Percentiles rank a stretch among this genome's conserved stretches.
phyloP scores from a whole-genome alignment of 1,140 invertebrate genomes.

The Bombus waltoni region DNA sequence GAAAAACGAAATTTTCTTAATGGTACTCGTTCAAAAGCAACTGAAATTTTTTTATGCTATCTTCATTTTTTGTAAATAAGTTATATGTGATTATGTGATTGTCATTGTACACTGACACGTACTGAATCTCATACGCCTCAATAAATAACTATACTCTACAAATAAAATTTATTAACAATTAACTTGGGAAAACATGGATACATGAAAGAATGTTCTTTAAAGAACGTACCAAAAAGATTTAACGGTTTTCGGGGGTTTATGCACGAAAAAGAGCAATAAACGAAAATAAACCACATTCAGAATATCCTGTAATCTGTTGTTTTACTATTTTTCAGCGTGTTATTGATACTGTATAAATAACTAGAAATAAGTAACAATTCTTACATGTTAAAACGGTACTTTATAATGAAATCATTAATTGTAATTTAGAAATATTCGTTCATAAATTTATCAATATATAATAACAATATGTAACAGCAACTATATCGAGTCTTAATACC shows the following conservation, averaged over 20 bases:
- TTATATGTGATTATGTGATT: conserved; percentile 36
- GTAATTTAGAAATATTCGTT: background rate
- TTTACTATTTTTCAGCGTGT: background rate
- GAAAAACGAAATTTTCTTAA: background rate
- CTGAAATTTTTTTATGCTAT: background rate
- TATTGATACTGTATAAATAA: conserved; percentile 4
- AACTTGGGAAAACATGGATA: conserved; percentile 11
- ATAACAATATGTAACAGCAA: background rate
- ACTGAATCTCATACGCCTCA: background rate
- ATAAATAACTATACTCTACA: conserved; percentile 17
- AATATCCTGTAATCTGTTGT: conserved; percentile 12
- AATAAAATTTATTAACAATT: conserved; percentile 15
- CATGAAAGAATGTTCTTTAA: conserved; percentile 16
- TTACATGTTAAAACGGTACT: background rate
- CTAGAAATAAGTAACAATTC: background rate
- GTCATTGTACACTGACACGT: conserved; percentile 11
- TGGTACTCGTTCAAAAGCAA: background rate
- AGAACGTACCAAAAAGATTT: conserved; percentile 6
- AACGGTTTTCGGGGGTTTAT: background rate
- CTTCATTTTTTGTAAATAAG: background rate
- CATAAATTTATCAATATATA: background rate
- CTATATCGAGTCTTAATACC: background rate
- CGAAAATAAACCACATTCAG: background rate
- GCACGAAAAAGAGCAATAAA: conserved; percentile 7
- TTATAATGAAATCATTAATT: background rate